Evolutionary conservation across 2,888 invertebrate species (phyloP).

Genomic region (Hedya salicella): DNA sequence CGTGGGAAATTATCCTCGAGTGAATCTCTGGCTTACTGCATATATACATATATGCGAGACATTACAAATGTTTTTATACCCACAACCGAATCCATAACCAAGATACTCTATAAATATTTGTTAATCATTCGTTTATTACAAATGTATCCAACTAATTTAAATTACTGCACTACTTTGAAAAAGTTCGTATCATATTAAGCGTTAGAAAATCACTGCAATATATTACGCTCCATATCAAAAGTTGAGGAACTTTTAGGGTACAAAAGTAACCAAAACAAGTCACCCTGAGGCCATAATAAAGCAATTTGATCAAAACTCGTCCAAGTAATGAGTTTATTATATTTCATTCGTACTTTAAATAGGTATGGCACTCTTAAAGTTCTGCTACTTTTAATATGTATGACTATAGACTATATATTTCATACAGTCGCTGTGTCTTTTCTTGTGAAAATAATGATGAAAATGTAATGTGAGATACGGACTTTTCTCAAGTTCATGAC

Average conservation of each 20-base stretch:
- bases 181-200: background rate
- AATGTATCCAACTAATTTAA: background rate
- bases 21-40: too few relatives aligned
- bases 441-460: background rate
- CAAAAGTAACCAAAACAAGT: too few relatives aligned
- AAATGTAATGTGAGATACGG: background rate
- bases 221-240: too few relatives aligned
- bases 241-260: too few relatives aligned
- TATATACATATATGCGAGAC: background rate
- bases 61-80: slow-evolving; percentile 15
- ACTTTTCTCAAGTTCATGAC: background rate
- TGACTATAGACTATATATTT: background rate
- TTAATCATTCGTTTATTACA: background rate
- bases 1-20: too few relatives aligned
- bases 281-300: too few relatives aligned
- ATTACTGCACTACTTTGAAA: background rate
- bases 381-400: background rate
- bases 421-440: background rate
- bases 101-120: slow-evolving; percentile 4
- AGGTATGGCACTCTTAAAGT: background rate
- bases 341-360: too few relatives aligned
- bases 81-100: slow-evolving; percentile 18
- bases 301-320: too few relatives aligned
- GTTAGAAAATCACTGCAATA: too few relatives aligned
- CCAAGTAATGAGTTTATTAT: too few relatives aligned